A percentile compares a stretch with the other conserved stretches of the same genome.
phyloP scores from a whole-genome alignment of 2,888 invertebrate genomes.

The Ceriagrion tenellum region DNA sequence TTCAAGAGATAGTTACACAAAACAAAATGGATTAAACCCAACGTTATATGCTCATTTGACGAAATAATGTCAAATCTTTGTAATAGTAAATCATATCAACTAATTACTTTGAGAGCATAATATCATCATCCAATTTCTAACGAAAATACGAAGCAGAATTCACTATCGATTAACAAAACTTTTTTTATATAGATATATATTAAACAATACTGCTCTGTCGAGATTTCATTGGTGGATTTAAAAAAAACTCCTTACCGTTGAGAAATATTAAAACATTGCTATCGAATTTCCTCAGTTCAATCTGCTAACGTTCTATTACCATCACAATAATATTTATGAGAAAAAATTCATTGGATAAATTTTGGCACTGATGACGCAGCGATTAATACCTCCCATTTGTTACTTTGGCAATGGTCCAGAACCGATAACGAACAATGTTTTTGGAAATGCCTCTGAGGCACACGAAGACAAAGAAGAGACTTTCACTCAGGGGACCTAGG shows the following conservation, averaged over 20 bases:
- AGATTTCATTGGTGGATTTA: too few species aligned
- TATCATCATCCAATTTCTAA: too few species aligned
- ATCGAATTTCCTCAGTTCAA: neutral
- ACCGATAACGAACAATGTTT: neutral
- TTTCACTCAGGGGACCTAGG: neutral
- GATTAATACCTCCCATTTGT: neutral
- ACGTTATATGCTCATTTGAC: too few species aligned
- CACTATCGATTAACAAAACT: too few species aligned
- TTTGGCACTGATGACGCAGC: neutral
- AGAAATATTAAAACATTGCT: neutral
- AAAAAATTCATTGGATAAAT: neutral
- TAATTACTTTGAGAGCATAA: too few species aligned
- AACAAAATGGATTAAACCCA: too few species aligned
- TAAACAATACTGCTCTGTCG: too few species aligned
- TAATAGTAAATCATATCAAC: too few species aligned
- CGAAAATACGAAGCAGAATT: too few species aligned
- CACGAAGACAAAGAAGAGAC: neutral
- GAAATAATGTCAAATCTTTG: too few species aligned
- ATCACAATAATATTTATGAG: neutral
- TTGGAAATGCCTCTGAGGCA: neutral
- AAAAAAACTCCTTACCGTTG: neutral
- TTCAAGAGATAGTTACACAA: too few species aligned
- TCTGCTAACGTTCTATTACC: neutral
- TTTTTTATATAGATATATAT: too few species aligned
- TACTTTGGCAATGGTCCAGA: neutral